Evolutionary conservation across 2,888 invertebrate species (phyloP).

Genomic region (Belgica antarctica): DNA sequence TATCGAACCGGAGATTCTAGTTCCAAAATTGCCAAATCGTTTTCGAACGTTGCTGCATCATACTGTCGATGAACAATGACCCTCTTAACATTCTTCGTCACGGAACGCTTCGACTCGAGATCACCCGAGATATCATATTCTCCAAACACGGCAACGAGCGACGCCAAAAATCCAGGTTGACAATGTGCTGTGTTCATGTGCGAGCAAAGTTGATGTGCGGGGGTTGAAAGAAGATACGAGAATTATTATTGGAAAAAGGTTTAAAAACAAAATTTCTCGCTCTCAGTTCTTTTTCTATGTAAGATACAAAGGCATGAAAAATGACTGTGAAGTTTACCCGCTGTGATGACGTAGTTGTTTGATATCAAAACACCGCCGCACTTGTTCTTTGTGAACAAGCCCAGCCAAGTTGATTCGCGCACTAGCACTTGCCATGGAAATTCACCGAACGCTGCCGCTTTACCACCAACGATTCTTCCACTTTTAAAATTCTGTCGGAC

Average conservation of each 20-base stretch:
- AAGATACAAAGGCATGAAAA: neutral
- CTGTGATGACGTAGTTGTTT: conserved; percentile 77
- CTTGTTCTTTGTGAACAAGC: conserved; percentile 83
- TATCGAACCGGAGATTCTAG: conserved; percentile 78
- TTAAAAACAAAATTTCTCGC: neutral
- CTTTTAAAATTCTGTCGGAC: conserved; percentile 75
- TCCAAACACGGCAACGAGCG: conserved; percentile 85
- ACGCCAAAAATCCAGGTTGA: conserved; percentile 89
- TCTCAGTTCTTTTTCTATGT: no score
- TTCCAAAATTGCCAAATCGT: conserved; percentile 84
- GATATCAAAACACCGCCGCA: conserved; percentile 93
- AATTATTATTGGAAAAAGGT: neutral
- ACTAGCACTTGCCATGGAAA: conserved; percentile 94
- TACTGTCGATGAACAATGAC: conserved; percentile 87
- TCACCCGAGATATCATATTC: conserved; percentile 88
- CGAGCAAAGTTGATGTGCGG: neutral
- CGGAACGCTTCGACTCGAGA: conserved; percentile 71
- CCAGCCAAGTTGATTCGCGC: conserved; percentile 88
- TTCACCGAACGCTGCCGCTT: conserved; percentile 79
- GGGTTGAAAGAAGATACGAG: conserved; percentile 3
- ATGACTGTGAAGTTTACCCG: neutral
- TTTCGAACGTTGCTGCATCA: conserved; percentile 87
- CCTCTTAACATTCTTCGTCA: conserved; percentile 78
- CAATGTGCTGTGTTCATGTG: conserved; percentile 75
- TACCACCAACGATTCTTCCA: conserved; percentile 86